Conservation (phyloP, 2,113 vertebrate genomes). For the Ailurus styani region DNA sequence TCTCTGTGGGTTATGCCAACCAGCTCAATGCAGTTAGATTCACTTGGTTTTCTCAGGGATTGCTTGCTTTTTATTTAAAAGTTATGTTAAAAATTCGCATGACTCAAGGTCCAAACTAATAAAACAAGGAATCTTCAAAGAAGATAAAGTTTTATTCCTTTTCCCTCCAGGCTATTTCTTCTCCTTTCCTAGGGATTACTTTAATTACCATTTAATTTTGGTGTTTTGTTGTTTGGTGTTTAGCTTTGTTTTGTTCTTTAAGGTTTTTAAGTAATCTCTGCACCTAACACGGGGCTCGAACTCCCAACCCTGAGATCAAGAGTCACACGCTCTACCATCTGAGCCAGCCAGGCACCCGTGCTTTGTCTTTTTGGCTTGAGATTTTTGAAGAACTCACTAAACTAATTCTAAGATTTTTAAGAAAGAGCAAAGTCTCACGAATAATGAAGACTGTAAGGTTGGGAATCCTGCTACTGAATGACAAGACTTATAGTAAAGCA, state of each 20-base stretch:
- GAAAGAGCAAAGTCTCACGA: background rate
- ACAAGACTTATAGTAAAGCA: background rate
- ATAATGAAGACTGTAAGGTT: background rate
- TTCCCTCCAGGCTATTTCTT: background rate
- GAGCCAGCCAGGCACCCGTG: background rate
- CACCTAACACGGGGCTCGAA: background rate
- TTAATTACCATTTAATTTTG: background rate
- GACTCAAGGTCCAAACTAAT: background rate
- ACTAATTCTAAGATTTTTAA: background rate
- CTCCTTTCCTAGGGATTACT: background rate
- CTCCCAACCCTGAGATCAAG: background rate
- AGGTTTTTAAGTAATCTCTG: background rate
- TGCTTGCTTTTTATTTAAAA: background rate
- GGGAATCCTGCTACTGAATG: background rate
- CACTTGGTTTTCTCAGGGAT: background rate
- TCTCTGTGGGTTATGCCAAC: background rate
- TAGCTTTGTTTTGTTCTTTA: background rate
- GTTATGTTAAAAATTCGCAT: background rate
- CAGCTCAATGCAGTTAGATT: background rate
- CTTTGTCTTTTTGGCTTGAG: background rate
- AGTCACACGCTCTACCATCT: background rate
- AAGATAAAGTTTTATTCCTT: background rate
- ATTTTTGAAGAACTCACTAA: background rate
- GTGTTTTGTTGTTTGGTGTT: too few species aligned
- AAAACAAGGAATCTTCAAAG: background rate